Percentiles rank a stretch among this genome's conserved stretches.
These are phyloP conservation scores for Crotalus helleri DNA, from an alignment of 2,113 vertebrate species.

Conservation along the genomic window DNA sequence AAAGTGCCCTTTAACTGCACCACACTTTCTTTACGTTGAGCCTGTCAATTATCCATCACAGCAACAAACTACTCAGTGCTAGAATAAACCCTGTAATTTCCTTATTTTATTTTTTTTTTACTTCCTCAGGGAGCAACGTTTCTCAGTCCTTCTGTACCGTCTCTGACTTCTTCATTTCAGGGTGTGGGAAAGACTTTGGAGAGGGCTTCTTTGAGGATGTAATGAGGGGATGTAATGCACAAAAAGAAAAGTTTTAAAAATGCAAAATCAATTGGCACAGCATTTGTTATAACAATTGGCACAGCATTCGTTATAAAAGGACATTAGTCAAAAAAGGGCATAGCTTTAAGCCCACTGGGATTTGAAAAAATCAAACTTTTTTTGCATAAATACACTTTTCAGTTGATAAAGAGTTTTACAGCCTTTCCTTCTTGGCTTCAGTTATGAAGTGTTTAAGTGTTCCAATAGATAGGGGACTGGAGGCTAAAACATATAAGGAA, in stretches of 20 bases:
- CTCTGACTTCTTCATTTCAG: neutral
- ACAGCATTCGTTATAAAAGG: neutral
- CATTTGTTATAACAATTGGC: too few relatives aligned
- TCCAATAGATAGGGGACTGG: neutral
- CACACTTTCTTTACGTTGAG: neutral
- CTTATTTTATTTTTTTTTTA: neutral
- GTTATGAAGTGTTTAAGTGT: neutral
- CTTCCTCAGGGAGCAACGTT: neutral
- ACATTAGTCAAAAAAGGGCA: neutral
- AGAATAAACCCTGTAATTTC: neutral
- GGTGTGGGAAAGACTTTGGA: neutral
- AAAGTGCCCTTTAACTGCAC: neutral
- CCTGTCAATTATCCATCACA: neutral
- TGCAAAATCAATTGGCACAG: neutral
- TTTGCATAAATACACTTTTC: neutral
- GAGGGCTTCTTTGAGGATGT: neutral
- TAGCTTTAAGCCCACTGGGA: neutral
- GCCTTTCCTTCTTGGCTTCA: neutral
- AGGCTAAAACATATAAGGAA: too few relatives aligned
- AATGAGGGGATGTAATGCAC: neutral
- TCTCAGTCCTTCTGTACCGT: neutral
- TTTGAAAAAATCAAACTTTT: neutral
- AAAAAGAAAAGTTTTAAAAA: neutral
- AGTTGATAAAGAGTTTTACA: neutral
- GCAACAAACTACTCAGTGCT: neutral